Evolutionary conservation across 2,888 invertebrate species (phyloP), one percentile per base, ranked within the genome.

Genomic region (Metellina segmentata): DNA sequence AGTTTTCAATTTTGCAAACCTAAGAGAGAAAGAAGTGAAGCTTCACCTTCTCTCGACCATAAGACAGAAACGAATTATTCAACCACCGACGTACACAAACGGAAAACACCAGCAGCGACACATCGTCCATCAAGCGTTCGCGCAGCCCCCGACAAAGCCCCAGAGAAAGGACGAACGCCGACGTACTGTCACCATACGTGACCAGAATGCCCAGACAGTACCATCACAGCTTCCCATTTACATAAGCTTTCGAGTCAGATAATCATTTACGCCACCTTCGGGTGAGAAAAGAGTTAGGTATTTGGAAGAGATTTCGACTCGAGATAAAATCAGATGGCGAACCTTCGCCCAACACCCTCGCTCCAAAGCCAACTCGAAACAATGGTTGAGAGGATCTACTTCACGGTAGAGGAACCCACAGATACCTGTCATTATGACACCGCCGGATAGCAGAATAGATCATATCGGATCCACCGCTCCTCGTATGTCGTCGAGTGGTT

Each of bases 201-300:
- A 88, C 81, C 53, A 8, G n/a, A 69, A 77, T 77, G 74, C 85
- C 34, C 7, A 11, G 11, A n/a, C 79, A 48, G n/a, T 53, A 16
- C 52, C 16, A 61, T 34, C 13, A 61, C n/a, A 81, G 61, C 61
- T 20, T 52, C 11, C n/a, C 85, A 78, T 86, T 70, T 86, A 70
- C 85, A 86, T 86, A 51, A 70, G 77, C 85, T 78, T 85, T 81
- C 77, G 20, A 34, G 34, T 70, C 52, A 72, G 81, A 81, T 91
- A 91, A 91, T 91, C 91, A 87, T 91, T 82, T 61, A 87, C 82
- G 91, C 87, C 87, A 91, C 87, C 81, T 78, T 53, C 9, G 52
- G 72, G 91, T 77, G 86, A 86, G 87, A 91, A 91, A 91, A 91
- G 82, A 81, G 82, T 85, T 91, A 77, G 81, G 69, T 53, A 71